Conservation (phyloP, 2,113 vertebrate genomes). For the Campylomormyrus numenius region DNA sequence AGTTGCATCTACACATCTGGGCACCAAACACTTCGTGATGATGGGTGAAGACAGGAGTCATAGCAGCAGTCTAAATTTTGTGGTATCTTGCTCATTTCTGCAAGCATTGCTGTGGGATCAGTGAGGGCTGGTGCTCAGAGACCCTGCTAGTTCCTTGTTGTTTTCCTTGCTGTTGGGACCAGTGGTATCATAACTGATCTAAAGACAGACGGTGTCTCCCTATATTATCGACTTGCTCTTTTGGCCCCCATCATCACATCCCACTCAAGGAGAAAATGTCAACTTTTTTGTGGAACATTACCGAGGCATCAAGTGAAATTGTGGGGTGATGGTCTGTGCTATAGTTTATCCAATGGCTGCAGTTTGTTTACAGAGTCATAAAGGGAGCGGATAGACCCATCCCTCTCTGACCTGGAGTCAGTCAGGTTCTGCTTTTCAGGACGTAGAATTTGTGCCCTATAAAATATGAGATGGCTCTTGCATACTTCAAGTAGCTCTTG, state of each 20-base stretch:
- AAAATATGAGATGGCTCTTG: no score
- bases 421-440: background rate
- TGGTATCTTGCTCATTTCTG: slow-evolving; percentile 42
- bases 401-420: background rate
- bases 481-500: background rate
- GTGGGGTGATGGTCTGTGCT: background rate
- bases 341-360: background rate
- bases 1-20: background rate
- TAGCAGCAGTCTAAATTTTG: background rate
- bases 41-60: background rate
- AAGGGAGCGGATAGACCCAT: background rate
- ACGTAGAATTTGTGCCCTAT: background rate
- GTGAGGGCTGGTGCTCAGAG: slow-evolving; percentile 24
- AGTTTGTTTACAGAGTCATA: background rate
- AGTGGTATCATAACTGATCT: background rate
- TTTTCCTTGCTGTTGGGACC: background rate
- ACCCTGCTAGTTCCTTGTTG: background rate
- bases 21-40: background rate
- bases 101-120: slow-evolving; percentile 54
- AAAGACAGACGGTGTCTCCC: background rate
- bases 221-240: background rate
- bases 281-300: background rate
- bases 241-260: background rate
- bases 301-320: background rate
- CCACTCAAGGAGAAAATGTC: background rate